A percentile compares a stretch with the other conserved stretches of the same genome.
Conservation (phyloP, 2,888 invertebrate species). For the Dryococelus australis region DNA sequence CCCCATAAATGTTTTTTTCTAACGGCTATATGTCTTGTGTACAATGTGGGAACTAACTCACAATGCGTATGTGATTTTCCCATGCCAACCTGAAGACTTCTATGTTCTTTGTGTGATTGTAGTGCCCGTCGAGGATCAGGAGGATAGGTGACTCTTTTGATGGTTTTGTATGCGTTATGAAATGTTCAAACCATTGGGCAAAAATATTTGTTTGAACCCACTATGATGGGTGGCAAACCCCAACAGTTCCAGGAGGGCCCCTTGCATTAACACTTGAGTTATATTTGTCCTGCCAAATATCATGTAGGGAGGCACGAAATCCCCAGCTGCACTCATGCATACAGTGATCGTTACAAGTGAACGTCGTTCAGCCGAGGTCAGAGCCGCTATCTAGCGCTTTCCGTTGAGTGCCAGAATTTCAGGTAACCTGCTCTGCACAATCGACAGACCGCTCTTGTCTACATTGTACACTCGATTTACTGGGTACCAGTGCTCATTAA, state of each 20-base stretch:
- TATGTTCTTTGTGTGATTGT: slow-evolving; percentile 23
- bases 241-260: no score
- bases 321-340: slow-evolving; percentile 34
- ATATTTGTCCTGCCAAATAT: slow-evolving; percentile 33
- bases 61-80: slow-evolving; percentile 30
- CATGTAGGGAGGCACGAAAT: slow-evolving; percentile 31
- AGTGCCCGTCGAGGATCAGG: slow-evolving; percentile 33
- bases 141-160: slow-evolving; percentile 12
- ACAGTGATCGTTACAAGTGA: slow-evolving; percentile 20
- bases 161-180: slow-evolving; percentile 26
- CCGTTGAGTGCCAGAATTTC: slow-evolving; percentile 31
- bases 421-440: slow-evolving; percentile 37
- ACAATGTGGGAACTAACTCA: slow-evolving; percentile 27
- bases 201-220: slow-evolving; percentile 30
- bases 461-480: slow-evolving; percentile 18
- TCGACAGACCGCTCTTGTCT: slow-evolving; percentile 30
- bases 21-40: slow-evolving; percentile 22
- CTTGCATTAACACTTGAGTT: no score
- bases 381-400: slow-evolving; percentile 34
- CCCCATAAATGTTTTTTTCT: slow-evolving; percentile 29
- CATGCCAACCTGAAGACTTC: slow-evolving; percentile 23
- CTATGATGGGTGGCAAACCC: slow-evolving; percentile 18
- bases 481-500: slow-evolving; percentile 11
- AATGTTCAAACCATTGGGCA: slow-evolving; percentile 25
- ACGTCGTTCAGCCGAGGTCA: slow-evolving; percentile 31